A percentile compares a stretch with the other conserved stretches of the same genome.
phyloP scores from a whole-genome alignment of 2,113 vertebrate genomes.

The Probosciger aterrimus region DNA sequence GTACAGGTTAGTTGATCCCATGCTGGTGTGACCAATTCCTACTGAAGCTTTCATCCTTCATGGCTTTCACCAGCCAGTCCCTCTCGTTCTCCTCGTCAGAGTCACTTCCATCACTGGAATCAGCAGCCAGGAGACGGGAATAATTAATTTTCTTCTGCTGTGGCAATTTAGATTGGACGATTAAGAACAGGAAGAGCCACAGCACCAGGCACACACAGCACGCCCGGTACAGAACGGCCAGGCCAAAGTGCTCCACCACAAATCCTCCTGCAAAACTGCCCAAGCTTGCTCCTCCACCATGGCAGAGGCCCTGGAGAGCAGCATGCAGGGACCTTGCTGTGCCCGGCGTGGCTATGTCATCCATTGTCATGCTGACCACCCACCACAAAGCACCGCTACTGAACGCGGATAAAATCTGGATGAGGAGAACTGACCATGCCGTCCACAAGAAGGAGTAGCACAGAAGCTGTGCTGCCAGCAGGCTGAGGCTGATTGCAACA shows the following conservation, averaged over 20 bases:
- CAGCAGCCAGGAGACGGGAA: conserved; percentile 80
- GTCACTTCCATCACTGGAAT: conserved; percentile 82
- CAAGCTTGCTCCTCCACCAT: conserved; percentile 70
- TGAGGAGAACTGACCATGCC: conserved; percentile 77
- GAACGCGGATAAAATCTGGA: conserved; percentile 77
- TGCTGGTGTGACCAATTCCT: conserved; percentile 5
- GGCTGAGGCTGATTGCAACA: conserved; percentile 58
- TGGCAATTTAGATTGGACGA: conserved; percentile 78
- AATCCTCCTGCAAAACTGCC: conserved; percentile 83
- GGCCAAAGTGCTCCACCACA: conserved; percentile 64
- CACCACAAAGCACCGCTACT: conserved; percentile 81
- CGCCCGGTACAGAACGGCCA: conserved; percentile 72
- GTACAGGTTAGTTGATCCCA: background rate
- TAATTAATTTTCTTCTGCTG: conserved; percentile 85
- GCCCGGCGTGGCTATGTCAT: conserved; percentile 76
- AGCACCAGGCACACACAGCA: conserved; percentile 57
- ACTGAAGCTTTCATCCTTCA: conserved; percentile 73
- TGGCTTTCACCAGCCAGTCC: conserved; percentile 88
- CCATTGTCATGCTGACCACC: conserved; percentile 68
- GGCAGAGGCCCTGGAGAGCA: conserved; percentile 70
- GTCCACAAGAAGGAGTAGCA: conserved; percentile 86
- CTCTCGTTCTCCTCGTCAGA: conserved; percentile 81
- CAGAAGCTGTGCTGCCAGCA: conserved; percentile 77
- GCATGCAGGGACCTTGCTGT: conserved; percentile 75
- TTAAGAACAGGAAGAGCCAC: conserved; percentile 77